Evolutionary conservation across 2,797 vertebrate species (phyloP).

Genomic region (Meda fulgida): DNA sequence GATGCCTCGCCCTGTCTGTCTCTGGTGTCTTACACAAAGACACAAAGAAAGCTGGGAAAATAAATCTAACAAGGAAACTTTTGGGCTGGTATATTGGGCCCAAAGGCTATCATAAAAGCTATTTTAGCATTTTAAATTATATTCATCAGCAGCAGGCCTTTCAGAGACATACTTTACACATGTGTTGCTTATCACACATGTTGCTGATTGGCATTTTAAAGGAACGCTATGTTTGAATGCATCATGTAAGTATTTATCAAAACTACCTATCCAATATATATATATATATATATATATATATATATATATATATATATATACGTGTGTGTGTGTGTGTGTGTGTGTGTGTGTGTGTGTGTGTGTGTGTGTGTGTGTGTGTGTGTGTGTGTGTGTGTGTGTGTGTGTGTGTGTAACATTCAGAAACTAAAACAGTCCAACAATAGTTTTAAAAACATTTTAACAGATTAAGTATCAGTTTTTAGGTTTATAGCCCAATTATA

Average conservation of each 20-base stretch:
- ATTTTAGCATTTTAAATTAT: background rate
- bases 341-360: too few species aligned
- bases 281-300: too few species aligned
- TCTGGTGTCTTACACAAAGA: slow-evolving; percentile 58
- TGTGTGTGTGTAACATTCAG: too few species aligned
- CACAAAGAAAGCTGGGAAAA: slow-evolving; percentile 37
- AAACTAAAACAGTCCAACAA: background rate
- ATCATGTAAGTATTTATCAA: background rate
- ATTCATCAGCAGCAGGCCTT: background rate
- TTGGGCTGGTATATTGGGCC: background rate
- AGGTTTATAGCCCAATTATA: too few species aligned
- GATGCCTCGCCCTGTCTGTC: slow-evolving; percentile 53
- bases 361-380: too few species aligned
- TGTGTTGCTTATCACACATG: slow-evolving; percentile 10
- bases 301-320: too few species aligned
- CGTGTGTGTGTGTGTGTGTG: too few species aligned
- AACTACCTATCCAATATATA: too few species aligned
- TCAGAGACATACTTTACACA: background rate
- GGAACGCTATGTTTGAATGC: background rate
- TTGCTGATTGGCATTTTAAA: slow-evolving; percentile 6
- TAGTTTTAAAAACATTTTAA: too few species aligned
- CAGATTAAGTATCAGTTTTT: too few species aligned
- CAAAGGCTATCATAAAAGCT: background rate
- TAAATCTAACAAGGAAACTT: slow-evolving; percentile 27
- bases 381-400: too few species aligned